phyloP scores from a whole-genome alignment of 2,113 vertebrate genomes.

The Murina feae region DNA sequence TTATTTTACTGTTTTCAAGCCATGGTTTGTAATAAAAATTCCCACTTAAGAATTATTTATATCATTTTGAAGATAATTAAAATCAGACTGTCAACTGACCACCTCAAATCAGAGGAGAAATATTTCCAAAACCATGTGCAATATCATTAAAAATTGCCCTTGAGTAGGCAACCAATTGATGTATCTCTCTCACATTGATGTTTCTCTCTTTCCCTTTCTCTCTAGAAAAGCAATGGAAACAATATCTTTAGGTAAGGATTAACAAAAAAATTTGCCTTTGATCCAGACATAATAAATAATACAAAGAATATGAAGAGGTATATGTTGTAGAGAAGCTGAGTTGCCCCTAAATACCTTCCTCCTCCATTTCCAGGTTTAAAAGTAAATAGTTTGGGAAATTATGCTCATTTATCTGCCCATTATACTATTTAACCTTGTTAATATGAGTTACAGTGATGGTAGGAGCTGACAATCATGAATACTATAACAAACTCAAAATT shows the following conservation, averaged over 20 bases:
- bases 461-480: not conserved
- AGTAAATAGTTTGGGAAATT: not conserved
- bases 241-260: no score
- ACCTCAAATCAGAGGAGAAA: not conserved
- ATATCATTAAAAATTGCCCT: not conserved
- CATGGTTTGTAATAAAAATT: not conserved
- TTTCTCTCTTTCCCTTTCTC: no score
- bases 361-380: not conserved
- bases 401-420: no score
- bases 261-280: not conserved
- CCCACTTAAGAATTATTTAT: not conserved
- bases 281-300: not conserved
- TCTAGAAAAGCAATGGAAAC: no score
- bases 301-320: not conserved
- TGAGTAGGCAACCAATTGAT: no score
- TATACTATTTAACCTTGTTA: not conserved
- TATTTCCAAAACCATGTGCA: not conserved
- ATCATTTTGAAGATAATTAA: not conserved
- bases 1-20: not conserved
- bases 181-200: no score
- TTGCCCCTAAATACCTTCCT: not conserved
- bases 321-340: not conserved
- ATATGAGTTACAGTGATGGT: not conserved
- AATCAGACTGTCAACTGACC: not conserved
- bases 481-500: not conserved